These are phyloP conservation scores for Cynodonichthys magdalenae DNA, from an alignment of 2,797 vertebrate genomes.

Conservation along the genomic window DNA sequence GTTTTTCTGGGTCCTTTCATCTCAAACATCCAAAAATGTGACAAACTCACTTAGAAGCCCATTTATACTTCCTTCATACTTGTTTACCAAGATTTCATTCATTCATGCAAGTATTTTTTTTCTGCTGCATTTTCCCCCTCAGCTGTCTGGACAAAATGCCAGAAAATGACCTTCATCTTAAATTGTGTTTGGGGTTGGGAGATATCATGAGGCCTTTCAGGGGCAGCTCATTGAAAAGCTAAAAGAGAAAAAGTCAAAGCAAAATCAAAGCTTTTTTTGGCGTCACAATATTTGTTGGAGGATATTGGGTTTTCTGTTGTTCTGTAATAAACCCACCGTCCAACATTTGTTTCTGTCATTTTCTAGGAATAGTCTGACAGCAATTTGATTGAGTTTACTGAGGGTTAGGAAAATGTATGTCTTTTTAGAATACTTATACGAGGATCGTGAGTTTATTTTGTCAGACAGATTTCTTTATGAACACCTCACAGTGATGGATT, in stretches of 20 bases:
- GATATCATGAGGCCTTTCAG: too few relatives aligned
- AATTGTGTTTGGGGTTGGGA: too few relatives aligned
- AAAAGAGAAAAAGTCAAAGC: too few relatives aligned
- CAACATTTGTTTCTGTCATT: background rate
- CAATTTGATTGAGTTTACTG: background rate
- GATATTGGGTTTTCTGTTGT: too few relatives aligned
- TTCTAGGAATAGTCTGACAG: background rate
- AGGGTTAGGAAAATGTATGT: background rate
- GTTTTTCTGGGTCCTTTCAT: background rate
- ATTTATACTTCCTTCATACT: background rate
- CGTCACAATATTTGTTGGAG: too few relatives aligned
- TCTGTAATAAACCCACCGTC: too few relatives aligned
- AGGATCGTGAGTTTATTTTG: background rate
- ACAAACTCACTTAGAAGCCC: background rate
- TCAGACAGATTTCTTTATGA: conserved; percentile 13
- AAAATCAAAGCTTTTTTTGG: too few relatives aligned
- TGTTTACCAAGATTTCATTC: conserved; percentile 6
- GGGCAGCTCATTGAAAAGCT: too few relatives aligned
- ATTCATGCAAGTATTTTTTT: background rate
- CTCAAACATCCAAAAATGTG: background rate
- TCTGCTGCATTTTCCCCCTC: background rate
- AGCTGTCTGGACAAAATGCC: too few relatives aligned
- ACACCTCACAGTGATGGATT: conserved; percentile 10
- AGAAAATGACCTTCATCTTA: too few relatives aligned
- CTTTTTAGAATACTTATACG: background rate